phyloP scores from a whole-genome alignment of 2,888 invertebrate genomes.

The Heliconius sara region DNA sequence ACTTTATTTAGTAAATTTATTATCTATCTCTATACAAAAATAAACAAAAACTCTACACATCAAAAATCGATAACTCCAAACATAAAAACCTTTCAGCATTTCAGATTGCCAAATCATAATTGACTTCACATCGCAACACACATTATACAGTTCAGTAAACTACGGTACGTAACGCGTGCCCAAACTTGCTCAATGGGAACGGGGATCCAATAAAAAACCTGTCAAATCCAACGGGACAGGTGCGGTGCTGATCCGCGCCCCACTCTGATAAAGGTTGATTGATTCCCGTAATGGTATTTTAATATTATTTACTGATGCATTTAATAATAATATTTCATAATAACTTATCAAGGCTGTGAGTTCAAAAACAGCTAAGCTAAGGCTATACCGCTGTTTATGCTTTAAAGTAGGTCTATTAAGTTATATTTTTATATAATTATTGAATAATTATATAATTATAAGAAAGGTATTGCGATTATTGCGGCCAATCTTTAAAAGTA shows the following conservation, averaged over 20 bases:
- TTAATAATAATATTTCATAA: too few relatives aligned
- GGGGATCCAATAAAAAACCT: constrained; percentile 79
- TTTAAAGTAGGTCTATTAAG: too few relatives aligned
- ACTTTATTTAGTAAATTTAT: neutral
- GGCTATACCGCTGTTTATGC: too few relatives aligned
- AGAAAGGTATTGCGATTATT: too few relatives aligned
- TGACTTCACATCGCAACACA: constrained; percentile 54
- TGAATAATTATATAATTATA: too few relatives aligned
- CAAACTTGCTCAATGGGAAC: constrained; percentile 77
- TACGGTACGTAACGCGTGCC: constrained; percentile 74
- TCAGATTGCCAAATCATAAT: constrained; percentile 34
- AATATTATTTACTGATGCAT: neutral
- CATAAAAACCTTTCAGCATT: neutral
- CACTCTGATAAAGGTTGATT: constrained; percentile 22
- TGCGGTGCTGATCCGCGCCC: constrained; percentile 39
- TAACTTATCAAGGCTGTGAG: neutral
- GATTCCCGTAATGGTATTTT: neutral
- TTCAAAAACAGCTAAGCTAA: neutral
- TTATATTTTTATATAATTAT: too few relatives aligned
- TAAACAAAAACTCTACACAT: neutral
- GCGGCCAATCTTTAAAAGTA: too few relatives aligned
- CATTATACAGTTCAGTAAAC: constrained; percentile 73
- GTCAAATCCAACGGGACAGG: constrained; percentile 68
- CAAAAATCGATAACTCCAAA: neutral
- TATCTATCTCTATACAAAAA: neutral